Percentiles rank a stretch among this genome's conserved stretches.
Evolutionary conservation across 2,888 invertebrate genomes (phyloP).

Genomic region (Trachelus troglodyta): DNA sequence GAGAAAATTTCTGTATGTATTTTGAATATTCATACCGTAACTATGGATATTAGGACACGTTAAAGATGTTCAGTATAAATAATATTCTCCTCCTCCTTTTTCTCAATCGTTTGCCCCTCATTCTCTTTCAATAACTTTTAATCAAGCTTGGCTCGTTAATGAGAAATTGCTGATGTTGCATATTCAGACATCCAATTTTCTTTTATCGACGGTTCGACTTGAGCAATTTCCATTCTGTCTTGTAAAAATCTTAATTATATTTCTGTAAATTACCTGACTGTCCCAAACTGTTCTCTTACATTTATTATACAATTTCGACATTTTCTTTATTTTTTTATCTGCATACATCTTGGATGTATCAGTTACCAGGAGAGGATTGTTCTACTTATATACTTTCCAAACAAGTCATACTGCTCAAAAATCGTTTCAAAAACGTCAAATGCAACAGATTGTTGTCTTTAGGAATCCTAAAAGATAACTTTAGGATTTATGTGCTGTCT

Average conservation of each 20-base stretch:
- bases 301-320: conserved; percentile 5
- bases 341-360: not conserved
- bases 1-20: not conserved
- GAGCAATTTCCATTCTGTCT: not conserved
- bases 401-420: not conserved
- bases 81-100: not conserved
- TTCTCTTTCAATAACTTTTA: not conserved
- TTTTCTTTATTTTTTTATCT: not conserved
- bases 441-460: not conserved
- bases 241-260: not conserved
- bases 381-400: not conserved
- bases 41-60: not conserved
- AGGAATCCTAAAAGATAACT: not conserved
- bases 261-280: not conserved
- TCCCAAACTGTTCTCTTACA: not conserved
- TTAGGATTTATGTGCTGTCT: not conserved
- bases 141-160: not conserved
- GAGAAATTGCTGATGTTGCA: not conserved
- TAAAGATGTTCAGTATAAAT: not conserved
- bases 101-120: not conserved
- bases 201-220: not conserved
- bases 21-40: not conserved
- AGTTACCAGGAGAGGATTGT: not conserved
- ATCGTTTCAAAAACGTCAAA: not conserved
- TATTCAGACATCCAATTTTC: not conserved